These are phyloP conservation scores for Fragum fragum DNA, from an alignment of 2,888 invertebrate genomes.

Conservation along the genomic window DNA sequence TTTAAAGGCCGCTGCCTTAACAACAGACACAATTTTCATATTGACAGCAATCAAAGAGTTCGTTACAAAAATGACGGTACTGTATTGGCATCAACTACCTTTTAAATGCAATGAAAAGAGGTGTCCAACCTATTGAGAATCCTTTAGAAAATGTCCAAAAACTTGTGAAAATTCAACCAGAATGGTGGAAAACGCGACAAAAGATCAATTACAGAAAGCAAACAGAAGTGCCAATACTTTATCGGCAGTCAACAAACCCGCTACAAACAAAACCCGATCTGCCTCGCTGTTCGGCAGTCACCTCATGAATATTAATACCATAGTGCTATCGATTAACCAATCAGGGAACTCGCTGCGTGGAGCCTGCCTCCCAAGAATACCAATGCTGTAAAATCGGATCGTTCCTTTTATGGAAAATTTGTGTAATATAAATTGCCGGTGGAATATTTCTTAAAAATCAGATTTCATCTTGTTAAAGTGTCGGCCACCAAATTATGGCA, in stretches of 20 bases:
- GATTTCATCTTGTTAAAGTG: slow-evolving; percentile 47
- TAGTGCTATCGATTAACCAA: slow-evolving; percentile 46
- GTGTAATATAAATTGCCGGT: slow-evolving; percentile 65
- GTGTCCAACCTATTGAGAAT: slow-evolving; percentile 11
- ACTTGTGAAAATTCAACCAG: slow-evolving; percentile 56
- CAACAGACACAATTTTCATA: slow-evolving; percentile 21
- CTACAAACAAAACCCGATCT: slow-evolving; percentile 45
- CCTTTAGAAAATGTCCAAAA: slow-evolving; percentile 31
- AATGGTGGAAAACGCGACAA: slow-evolving; percentile 47
- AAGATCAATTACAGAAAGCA: slow-evolving; percentile 63
- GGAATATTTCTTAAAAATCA: slow-evolving; percentile 56
- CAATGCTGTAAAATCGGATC: slow-evolving; percentile 37
- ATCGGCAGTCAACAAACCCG: slow-evolving; percentile 39
- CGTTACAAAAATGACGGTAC: neutral
- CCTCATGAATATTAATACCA: slow-evolving; percentile 60
- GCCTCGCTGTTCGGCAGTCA: slow-evolving; percentile 30
- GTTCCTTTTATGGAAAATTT: slow-evolving; percentile 56
- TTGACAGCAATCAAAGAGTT: slow-evolving; percentile 12
- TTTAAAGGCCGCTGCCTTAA: too few relatives aligned
- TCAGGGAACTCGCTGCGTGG: slow-evolving; percentile 24
- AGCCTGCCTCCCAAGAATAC: slow-evolving; percentile 39
- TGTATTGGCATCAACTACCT: slow-evolving; percentile 19
- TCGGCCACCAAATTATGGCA: slow-evolving; percentile 41
- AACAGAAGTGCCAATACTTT: slow-evolving; percentile 60
- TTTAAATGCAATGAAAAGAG: slow-evolving; percentile 20